phyloP scores from a whole-genome alignment of 2,797 vertebrate genomes.

The Uromys caudimaculatus region DNA sequence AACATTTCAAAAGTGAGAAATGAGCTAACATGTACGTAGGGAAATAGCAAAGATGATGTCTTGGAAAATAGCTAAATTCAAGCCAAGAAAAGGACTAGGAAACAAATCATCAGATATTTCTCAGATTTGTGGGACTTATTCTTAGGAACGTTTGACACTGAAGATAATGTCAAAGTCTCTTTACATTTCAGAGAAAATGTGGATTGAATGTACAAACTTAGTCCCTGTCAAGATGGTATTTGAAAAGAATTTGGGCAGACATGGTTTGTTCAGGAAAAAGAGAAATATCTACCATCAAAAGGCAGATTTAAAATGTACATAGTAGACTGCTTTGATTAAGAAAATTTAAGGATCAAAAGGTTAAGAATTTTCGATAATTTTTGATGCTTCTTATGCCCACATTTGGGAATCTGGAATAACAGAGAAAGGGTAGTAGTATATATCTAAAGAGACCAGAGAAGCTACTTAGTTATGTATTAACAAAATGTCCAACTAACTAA shows the following conservation, averaged over 20 bases:
- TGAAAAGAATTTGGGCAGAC: not conserved
- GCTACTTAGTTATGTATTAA: not conserved
- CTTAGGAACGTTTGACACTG: not conserved
- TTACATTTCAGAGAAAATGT: not conserved
- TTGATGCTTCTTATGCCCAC: not conserved
- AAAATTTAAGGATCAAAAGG: not conserved
- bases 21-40: not conserved
- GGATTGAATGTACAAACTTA: not conserved
- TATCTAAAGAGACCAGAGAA: not conserved
- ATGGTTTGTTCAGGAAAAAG: not conserved
- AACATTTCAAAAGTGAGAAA: not conserved
- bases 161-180: not conserved
- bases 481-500: not conserved
- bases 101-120: not conserved
- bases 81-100: not conserved
- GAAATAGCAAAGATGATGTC: not conserved
- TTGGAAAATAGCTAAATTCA: not conserved
- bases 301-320: not conserved
- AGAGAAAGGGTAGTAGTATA: fast-evolving
- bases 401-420: not conserved
- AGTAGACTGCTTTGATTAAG: not conserved
- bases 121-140: not conserved
- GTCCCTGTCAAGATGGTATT: not conserved
- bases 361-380: not conserved
- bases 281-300: not conserved